phyloP scores from a whole-genome alignment of 30 jellyfish, hydroid and myxozoan genomes.

The Turritopsis dohrnii region DNA sequence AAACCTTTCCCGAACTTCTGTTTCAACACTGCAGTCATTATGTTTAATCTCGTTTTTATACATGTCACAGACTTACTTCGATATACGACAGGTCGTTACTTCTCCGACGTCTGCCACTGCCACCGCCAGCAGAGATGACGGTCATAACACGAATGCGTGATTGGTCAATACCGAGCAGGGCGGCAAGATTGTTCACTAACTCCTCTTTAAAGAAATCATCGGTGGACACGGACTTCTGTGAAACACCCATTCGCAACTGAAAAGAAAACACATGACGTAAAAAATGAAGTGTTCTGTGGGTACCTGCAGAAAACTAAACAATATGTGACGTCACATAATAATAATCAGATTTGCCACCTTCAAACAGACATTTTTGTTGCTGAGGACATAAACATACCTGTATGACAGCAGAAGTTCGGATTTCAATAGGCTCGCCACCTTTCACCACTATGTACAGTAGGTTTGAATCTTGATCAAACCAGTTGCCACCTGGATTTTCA shows the following conservation, averaged over 20 bases:
- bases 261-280: neutral
- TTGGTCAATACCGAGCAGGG: slow-evolving; percentile 55
- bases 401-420: slow-evolving; percentile 51
- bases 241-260: slow-evolving; percentile 33
- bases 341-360: too few relatives aligned
- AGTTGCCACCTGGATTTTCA: slow-evolving; percentile 67
- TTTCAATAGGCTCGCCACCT: slow-evolving; percentile 62
- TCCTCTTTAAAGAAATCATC: slow-evolving; percentile 81
- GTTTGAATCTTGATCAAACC: slow-evolving; percentile 62
- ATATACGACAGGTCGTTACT: neutral
- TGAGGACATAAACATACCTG: slow-evolving; percentile 43
- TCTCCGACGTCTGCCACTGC: slow-evolving; percentile 46
- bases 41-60: neutral
- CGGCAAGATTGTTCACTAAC: slow-evolving; percentile 80
- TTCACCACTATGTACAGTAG: slow-evolving; percentile 52
- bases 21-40: neutral
- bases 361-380: too few relatives aligned
- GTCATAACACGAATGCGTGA: slow-evolving; percentile 62
- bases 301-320: too few relatives aligned
- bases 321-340: too few relatives aligned
- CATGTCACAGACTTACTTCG: too few relatives aligned
- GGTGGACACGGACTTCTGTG: slow-evolving; percentile 29
- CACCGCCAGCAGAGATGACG: slow-evolving; percentile 63
- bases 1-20: neutral
- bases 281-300: too few relatives aligned